Percentiles rank a stretch among this genome's conserved stretches.
Conservation (phyloP, 2,113 vertebrate species). For the Nymphicus hollandicus region DNA sequence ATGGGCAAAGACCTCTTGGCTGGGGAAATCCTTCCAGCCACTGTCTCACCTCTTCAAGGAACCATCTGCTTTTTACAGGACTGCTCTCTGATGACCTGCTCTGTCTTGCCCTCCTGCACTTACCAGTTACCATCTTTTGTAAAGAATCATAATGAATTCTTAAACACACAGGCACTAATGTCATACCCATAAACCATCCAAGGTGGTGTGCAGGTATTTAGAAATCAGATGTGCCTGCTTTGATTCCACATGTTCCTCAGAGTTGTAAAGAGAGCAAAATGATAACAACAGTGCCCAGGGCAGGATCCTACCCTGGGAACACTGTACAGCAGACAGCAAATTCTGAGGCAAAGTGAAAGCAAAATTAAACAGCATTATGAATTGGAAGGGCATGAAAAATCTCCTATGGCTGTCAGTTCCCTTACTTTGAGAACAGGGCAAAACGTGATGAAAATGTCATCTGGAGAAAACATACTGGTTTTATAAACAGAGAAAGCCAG, state of each 20-base stretch:
- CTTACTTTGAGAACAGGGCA: background rate
- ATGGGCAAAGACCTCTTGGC: background rate
- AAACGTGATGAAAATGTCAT: background rate
- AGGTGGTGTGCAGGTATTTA: background rate
- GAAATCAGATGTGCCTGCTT: background rate
- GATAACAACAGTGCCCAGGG: background rate
- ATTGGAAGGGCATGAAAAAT: background rate
- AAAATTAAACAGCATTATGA: background rate
- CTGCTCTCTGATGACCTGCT: background rate
- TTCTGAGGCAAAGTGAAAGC: background rate
- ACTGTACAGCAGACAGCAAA: background rate
- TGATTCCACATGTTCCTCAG: background rate
- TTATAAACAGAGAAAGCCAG: background rate
- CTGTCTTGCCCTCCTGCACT: background rate
- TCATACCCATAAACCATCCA: background rate
- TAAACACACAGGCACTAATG: background rate
- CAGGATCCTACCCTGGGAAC: background rate
- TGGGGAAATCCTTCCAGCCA: background rate
- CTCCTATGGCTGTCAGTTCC: background rate
- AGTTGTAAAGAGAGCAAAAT: background rate
- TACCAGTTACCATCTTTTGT: background rate
- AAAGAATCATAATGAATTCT: background rate
- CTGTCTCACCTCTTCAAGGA: background rate
- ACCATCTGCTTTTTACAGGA: background rate
- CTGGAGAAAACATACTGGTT: background rate